Evolutionary conservation across 2,888 invertebrate genomes (phyloP).

Genomic region (Hirtodrosophila trivittata): DNA sequence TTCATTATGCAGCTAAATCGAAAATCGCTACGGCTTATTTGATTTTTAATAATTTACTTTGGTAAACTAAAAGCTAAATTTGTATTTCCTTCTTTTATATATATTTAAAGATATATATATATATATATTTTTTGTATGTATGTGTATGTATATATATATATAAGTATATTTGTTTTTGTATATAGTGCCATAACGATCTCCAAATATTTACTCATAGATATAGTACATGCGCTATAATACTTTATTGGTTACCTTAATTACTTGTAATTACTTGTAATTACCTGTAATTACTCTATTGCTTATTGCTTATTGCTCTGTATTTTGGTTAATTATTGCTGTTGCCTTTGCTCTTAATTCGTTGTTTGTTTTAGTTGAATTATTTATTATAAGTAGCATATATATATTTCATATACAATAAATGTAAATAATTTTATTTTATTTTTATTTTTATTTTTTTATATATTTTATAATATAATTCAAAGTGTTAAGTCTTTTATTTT

Average conservation of each 20-base stretch:
- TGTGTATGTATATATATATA: slow-evolving; percentile 34
- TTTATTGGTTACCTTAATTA: slow-evolving; percentile 66
- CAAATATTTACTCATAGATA: slow-evolving; percentile 67
- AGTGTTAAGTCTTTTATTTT: slow-evolving; percentile 78
- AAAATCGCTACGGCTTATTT: slow-evolving; percentile 70
- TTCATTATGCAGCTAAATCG: slow-evolving; percentile 74
- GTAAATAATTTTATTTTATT: slow-evolving; percentile 64
- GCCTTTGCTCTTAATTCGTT: slow-evolving; percentile 32
- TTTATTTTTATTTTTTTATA: slow-evolving; percentile 36
- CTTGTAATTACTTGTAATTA: slow-evolving; percentile 47
- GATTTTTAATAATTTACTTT: slow-evolving; percentile 5
- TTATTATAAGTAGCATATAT: slow-evolving; percentile 5
- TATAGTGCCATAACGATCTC: slow-evolving; percentile 76
- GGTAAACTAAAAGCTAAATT: slow-evolving; percentile 58
- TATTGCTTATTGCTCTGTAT: slow-evolving; percentile 17
- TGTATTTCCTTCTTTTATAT: slow-evolving; percentile 37
- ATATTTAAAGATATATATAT: slow-evolving; percentile 38
- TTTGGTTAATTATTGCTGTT: slow-evolving; percentile 36
- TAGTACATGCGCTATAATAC: slow-evolving; percentile 65
- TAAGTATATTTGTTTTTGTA: slow-evolving; percentile 46
- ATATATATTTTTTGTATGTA: slow-evolving; percentile 27
- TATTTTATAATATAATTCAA: slow-evolving; percentile 69
- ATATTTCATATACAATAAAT: slow-evolving; percentile 60
- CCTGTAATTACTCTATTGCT: slow-evolving; percentile 62
- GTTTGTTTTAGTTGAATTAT: slow-evolving; percentile 34